phyloP scores from a whole-genome alignment of 2,888 invertebrate genomes.

The Automeris io region DNA sequence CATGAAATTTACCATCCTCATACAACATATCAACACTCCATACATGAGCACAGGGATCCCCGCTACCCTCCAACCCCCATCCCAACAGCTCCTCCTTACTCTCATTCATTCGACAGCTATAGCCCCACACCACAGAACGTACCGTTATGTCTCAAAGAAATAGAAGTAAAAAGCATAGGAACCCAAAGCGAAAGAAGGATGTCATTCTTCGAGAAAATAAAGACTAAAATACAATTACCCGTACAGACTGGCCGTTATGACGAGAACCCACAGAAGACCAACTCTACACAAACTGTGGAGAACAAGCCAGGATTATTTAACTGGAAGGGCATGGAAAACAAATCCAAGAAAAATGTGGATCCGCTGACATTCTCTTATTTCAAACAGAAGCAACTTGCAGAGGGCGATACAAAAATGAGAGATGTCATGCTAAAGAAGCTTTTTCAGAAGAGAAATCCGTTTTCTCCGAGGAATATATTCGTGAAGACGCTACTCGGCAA shows the following conservation, averaged over 20 bases:
- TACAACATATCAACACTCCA: slow-evolving; percentile 5
- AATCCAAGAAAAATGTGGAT: slow-evolving; percentile 23
- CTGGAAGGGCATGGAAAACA: slow-evolving; percentile 43
- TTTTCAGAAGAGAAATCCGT: slow-evolving; percentile 59
- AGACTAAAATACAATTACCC: slow-evolving; percentile 34
- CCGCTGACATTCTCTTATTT: slow-evolving; percentile 36
- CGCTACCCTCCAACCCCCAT: slow-evolving; percentile 16
- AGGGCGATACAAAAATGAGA: slow-evolving; percentile 47
- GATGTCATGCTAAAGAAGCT: slow-evolving; percentile 54
- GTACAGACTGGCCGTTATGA: slow-evolving; percentile 8
- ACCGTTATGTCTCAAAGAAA: slow-evolving; percentile 57
- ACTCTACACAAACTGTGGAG: slow-evolving; percentile 28
- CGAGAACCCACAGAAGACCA: slow-evolving; percentile 21
- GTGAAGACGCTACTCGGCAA: slow-evolving; percentile 52
- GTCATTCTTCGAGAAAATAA: slow-evolving; percentile 48
- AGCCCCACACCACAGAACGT: slow-evolving; percentile 35
- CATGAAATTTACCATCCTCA: slow-evolving; percentile 11
- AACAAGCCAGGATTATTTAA: slow-evolving; percentile 29
- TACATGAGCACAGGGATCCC: slow-evolving; percentile 13
- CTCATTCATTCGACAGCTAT: slow-evolving; percentile 26
- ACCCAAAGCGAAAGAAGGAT: slow-evolving; percentile 60
- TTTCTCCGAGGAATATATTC: slow-evolving; percentile 54
- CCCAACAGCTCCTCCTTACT: slow-evolving; percentile 23
- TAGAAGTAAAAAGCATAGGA: slow-evolving; percentile 61
- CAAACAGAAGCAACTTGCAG: slow-evolving; percentile 41